Conservation (phyloP, 2,797 vertebrate genomes). For the Amphiprion clarkii region DNA sequence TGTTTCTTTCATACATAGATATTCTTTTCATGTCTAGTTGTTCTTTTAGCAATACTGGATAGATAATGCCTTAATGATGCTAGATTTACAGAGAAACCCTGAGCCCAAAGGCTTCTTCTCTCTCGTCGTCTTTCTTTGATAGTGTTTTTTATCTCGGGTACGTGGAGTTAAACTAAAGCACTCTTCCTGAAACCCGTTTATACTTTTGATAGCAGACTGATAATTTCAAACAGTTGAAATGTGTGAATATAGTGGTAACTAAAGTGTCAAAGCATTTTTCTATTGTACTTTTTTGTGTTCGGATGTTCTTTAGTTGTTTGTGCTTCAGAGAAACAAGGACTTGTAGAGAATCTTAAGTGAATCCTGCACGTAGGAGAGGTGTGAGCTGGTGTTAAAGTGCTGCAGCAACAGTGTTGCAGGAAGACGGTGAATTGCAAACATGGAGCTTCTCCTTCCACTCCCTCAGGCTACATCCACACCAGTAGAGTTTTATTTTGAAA, state of each 20-base stretch:
- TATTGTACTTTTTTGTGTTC: slow-evolving; percentile 73
- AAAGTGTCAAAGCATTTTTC: slow-evolving; percentile 73
- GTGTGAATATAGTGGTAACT: slow-evolving; percentile 77
- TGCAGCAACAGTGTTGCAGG: slow-evolving; percentile 34
- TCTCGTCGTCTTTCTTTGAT: slow-evolving; percentile 69
- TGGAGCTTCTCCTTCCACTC: slow-evolving; percentile 22
- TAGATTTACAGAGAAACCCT: slow-evolving; percentile 64
- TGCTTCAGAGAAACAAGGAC: slow-evolving; percentile 63
- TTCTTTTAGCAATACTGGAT: slow-evolving; percentile 86
- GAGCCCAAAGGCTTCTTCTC: slow-evolving; percentile 58
- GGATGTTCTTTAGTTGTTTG: slow-evolving; percentile 69
- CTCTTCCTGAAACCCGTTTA: slow-evolving; percentile 68
- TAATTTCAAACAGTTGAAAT: slow-evolving; percentile 64
- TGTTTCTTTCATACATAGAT: slow-evolving; percentile 9
- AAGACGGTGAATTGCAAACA: too few species aligned
- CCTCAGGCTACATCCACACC: too few species aligned
- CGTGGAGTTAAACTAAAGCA: slow-evolving; percentile 45
- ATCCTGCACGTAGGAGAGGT: slow-evolving; percentile 52
- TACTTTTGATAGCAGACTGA: slow-evolving; percentile 79
- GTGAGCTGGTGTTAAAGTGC: slow-evolving; percentile 45
- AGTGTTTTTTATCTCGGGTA: slow-evolving; percentile 68
- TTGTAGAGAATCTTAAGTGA: slow-evolving; percentile 31
- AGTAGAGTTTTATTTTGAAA: too few species aligned
- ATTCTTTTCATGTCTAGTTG: slow-evolving; percentile 63
- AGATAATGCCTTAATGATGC: slow-evolving; percentile 83